A percentile compares a stretch with the other conserved stretches of the same genome.
Evolutionary conservation across 2,797 vertebrate species (phyloP).

Genomic region (Cichlasoma orientale): DNA sequence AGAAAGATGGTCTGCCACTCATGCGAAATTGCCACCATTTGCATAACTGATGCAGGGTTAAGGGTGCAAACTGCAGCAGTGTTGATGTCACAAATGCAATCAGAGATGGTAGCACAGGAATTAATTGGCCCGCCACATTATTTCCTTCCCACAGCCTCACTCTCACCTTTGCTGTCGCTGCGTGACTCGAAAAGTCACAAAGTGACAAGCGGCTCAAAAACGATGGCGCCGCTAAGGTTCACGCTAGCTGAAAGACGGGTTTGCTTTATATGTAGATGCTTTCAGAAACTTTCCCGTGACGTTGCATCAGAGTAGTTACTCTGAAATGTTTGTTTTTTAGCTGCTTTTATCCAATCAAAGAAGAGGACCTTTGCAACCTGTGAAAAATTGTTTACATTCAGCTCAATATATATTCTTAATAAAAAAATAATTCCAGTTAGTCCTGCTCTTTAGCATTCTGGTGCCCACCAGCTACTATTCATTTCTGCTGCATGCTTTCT

Average conservation of each 20-base stretch:
- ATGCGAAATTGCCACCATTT: conserved; percentile 72
- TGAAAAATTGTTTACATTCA: conserved; percentile 5
- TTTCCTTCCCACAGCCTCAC: conserved; percentile 18
- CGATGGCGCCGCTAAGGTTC: background rate
- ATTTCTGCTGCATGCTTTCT: background rate
- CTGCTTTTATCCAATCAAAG: background rate
- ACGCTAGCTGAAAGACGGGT: background rate
- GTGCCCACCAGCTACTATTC: background rate
- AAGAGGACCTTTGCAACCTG: conserved; percentile 11
- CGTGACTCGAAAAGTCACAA: conserved; percentile 51
- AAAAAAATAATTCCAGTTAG: conserved; percentile 12
- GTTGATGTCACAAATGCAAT: conserved; percentile 57
- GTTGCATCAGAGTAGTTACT: conserved; percentile 1
- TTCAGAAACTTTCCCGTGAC: background rate
- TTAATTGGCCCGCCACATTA: conserved; percentile 56
- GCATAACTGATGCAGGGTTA: conserved; percentile 70
- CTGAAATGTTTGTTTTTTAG: conserved; percentile 7
- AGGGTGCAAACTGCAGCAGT: conserved; percentile 41
- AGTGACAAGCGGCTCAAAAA: conserved; percentile 16
- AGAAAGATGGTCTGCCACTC: conserved; percentile 65
- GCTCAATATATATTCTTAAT: conserved; percentile 31
- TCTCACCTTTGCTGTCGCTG: conserved; percentile 45
- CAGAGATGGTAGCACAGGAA: conserved; percentile 36
- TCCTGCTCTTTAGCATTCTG: conserved; percentile 7
- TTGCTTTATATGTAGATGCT: background rate